Evolutionary conservation across 1,140 invertebrate genomes (phyloP).

Genomic region (Camponotus pennsylvanicus): DNA sequence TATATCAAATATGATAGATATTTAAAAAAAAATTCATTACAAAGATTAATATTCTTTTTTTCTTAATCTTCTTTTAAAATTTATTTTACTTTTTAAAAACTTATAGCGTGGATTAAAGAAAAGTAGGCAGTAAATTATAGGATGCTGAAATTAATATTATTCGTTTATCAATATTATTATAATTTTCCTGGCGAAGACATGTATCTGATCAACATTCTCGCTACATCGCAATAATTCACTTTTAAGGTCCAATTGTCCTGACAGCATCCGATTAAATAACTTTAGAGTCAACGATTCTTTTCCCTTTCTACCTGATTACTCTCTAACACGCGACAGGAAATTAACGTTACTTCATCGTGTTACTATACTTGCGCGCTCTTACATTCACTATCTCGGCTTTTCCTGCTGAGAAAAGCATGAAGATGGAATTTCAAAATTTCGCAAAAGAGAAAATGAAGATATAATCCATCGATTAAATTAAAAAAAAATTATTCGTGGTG

Average conservation of each 20-base stretch:
- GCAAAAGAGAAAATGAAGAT: neutral
- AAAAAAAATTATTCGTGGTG: neutral
- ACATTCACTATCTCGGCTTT: neutral
- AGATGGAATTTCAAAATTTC: neutral
- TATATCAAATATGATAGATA: no score
- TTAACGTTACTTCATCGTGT: neutral
- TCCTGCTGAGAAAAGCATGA: neutral
- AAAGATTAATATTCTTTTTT: conserved; percentile 1
- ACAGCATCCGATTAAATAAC: conserved; percentile 40
- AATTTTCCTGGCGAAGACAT: conserved; percentile 37
- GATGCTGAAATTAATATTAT: conserved; percentile 43
- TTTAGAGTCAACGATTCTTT: conserved; percentile 14
- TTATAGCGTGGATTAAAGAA: neutral
- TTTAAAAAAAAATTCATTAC: no score
- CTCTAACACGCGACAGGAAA: neutral
- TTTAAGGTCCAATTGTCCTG: conserved; percentile 5
- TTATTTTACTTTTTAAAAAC: neutral
- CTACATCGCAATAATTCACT: conserved; percentile 51
- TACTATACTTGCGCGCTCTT: neutral
- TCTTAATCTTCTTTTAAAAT: neutral
- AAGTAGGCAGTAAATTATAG: neutral
- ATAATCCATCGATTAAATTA: neutral
- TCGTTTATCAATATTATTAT: conserved; percentile 46
- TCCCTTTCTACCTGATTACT: neutral
- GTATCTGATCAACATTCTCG: conserved; percentile 20